Evolutionary conservation across 1,140 invertebrate species (phyloP).

Genomic region (Heliothis virescens): DNA sequence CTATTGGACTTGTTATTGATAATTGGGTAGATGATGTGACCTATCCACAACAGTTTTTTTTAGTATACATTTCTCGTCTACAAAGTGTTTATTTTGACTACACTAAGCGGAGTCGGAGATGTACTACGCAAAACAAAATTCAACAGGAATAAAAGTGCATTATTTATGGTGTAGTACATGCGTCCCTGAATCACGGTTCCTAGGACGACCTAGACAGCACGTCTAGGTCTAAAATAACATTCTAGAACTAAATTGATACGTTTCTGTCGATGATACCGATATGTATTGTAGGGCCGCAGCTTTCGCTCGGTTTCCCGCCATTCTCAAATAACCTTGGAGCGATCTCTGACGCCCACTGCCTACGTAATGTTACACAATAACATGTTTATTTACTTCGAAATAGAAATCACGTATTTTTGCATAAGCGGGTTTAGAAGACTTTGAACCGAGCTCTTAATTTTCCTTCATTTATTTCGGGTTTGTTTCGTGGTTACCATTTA

Average conservation of each 20-base stretch:
- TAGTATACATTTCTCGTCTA: slow-evolving; percentile 27
- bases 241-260: slow-evolving; percentile 56
- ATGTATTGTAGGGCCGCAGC: slow-evolving; percentile 50
- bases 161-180: slow-evolving; percentile 22
- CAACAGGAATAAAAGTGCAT: slow-evolving; percentile 9
- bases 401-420: slow-evolving; percentile 67
- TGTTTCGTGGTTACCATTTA: not conserved
- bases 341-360: slow-evolving; percentile 71
- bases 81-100: not conserved
- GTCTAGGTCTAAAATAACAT: slow-evolving; percentile 62
- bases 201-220: slow-evolving; percentile 61
- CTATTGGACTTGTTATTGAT: slow-evolving; percentile 65
- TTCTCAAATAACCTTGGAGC: slow-evolving; percentile 72
- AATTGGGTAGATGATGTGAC: slow-evolving; percentile 50
- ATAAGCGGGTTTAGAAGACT: slow-evolving; percentile 51
- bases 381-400: slow-evolving; percentile 68
- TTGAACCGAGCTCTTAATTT: slow-evolving; percentile 45
- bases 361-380: slow-evolving; percentile 74
- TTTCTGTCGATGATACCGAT: slow-evolving; percentile 47
- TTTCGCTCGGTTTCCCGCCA: slow-evolving; percentile 73
- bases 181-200: slow-evolving; percentile 55
- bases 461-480: slow-evolving; percentile 8
- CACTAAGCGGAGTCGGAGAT: slow-evolving; percentile 40
- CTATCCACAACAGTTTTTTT: slow-evolving; percentile 29
- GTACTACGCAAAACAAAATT: slow-evolving; percentile 41